Base-by-base conservation (phyloP, 1,140 invertebrate species). In the Euwallacea similis region DNA sequence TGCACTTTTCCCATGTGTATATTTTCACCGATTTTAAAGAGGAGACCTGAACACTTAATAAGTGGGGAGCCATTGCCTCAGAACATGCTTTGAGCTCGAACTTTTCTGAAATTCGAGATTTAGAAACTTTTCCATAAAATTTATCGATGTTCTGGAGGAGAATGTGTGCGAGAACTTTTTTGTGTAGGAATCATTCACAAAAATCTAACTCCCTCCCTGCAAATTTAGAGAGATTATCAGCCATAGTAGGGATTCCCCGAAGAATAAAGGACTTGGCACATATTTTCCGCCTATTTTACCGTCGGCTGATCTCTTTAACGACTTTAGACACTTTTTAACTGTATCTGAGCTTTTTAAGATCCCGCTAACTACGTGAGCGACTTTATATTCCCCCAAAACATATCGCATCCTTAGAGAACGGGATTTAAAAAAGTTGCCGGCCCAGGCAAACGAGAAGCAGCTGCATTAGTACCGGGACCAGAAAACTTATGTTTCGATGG, bases 311-410 rank as follows among this genome's bases (percentile, higher is more conserved):
- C 77, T 75, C 75, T 73, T 77, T 76, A 79, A 79, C 76, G 77
- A 79, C 76, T 77, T 76, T 76, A 77, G 77, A 76, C 76, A 74
- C 77, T 79, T 79, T 79, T 79, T 77, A 79, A 79, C 77, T 77
- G 76, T 79, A 77, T 79, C 77, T 76, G 72, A 73, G 59, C 73
- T 74, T 76, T 68, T 76, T 74, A 75, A 73, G 70, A 75, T 69
- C 73, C 58, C n/a, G 64, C 69, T 77, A 76, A 77, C 74, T 74
- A 75, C 75, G 76, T 77, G 75, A 75, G 71, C 58, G 56, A 75
- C 66, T 72, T 72, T 72, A 44, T n/a, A 15, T 11, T 62, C 33
- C 47, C 13, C 21, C 21, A 33, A 33, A 33, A 33, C 21, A 33
- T 33, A 33, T 33, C 21, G 21, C 4, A 33, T 33, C 4, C 21